phyloP scores from a whole-genome alignment of 2,113 vertebrate species.

The Ondatra zibethicus region DNA sequence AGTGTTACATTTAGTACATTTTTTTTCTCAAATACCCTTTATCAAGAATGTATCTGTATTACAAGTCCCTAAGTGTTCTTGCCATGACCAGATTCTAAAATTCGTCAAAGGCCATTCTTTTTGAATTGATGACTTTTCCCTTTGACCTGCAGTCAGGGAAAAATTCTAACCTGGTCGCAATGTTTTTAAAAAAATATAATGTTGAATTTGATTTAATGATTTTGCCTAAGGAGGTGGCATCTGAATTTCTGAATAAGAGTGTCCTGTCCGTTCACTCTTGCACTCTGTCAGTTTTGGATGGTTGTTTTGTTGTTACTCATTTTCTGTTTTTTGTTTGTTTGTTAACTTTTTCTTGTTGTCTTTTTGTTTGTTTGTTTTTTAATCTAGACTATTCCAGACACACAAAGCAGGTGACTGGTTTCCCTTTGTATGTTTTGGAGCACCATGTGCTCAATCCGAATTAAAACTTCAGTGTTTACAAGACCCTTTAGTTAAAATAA shows the following conservation, averaged over 20 bases:
- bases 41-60: background rate
- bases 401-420: background rate
- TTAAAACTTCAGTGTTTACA: background rate
- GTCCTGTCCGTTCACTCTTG: background rate
- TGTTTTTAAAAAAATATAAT: background rate
- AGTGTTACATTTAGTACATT: background rate
- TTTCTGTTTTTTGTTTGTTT: background rate
- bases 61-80: background rate
- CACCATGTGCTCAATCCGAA: background rate
- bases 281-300: background rate
- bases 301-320: background rate
- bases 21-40: background rate
- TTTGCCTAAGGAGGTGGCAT: background rate
- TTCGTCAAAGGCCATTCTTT: constrained; percentile 9
- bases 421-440: background rate
- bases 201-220: background rate
- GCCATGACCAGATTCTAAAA: background rate
- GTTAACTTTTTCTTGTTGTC: background rate
- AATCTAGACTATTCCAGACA: background rate
- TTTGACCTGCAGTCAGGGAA: background rate
- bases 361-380: background rate
- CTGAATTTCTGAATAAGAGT: background rate
- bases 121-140: background rate
- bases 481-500: constrained; percentile 20
- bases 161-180: background rate